Evolutionary conservation across 2,888 invertebrate genomes (phyloP).

Genomic region (Drosophila neotestacea): DNA sequence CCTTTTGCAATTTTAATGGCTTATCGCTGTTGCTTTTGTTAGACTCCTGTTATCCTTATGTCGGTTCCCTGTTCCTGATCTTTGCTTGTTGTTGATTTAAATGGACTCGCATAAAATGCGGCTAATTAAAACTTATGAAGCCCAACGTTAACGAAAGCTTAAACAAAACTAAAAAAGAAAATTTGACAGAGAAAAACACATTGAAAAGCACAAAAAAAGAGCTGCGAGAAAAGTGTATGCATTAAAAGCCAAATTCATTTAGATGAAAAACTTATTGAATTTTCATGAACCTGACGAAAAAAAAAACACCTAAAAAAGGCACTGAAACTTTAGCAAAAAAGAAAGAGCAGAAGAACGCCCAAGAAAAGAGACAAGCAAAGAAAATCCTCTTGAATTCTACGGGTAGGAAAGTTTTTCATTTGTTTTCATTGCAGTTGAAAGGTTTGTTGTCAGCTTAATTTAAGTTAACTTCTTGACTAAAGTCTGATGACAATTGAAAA

Average conservation of each 20-base stretch:
- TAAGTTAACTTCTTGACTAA: neutral
- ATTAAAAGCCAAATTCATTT: conserved; percentile 56
- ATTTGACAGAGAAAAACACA: conserved; percentile 17
- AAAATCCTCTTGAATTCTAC: conserved; percentile 12
- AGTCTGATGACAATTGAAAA: conserved; percentile 6
- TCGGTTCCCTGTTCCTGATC: conserved; percentile 2
- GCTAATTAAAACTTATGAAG: conserved; percentile 76
- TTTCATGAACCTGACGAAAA: conserved; percentile 59
- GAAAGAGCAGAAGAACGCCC: conserved; percentile 20
- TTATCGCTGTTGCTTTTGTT: conserved; percentile 20
- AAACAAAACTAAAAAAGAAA: conserved; percentile 16
- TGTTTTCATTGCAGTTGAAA: conserved; percentile 16
- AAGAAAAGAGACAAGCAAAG: conserved; percentile 23
- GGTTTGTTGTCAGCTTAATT: conserved; percentile 14
- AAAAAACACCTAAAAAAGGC: conserved; percentile 1
- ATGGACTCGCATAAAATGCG: conserved; percentile 74
- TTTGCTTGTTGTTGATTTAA: conserved; percentile 56
- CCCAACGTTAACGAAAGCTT: conserved; percentile 17
- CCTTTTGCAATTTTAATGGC: conserved; percentile 32
- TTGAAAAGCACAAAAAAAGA: conserved; percentile 25
- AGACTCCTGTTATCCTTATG: conserved; percentile 9
- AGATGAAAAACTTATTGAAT: conserved; percentile 68
- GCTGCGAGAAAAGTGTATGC: conserved; percentile 27
- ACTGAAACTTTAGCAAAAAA: conserved; percentile 28
- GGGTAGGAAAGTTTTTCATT: conserved; percentile 23